phyloP scores from a whole-genome alignment of 2,888 invertebrate species.

The Campaea margaritaria region DNA sequence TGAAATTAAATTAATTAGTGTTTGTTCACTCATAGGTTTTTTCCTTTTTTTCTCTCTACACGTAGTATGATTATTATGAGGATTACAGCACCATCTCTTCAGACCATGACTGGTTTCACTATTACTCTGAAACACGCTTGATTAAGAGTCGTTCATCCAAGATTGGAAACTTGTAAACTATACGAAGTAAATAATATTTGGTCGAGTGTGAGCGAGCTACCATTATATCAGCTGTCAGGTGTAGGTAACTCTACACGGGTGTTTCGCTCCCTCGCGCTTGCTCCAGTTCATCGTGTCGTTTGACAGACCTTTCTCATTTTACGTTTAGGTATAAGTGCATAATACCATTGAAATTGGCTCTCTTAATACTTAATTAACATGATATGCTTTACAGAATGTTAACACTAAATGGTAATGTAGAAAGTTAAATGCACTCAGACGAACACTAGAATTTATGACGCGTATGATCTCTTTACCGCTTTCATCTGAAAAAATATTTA shows the following conservation, averaged over 20 bases:
- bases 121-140: background rate
- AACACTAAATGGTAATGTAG: slow-evolving; percentile 47
- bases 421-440: slow-evolving; percentile 50
- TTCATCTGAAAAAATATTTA: slow-evolving; percentile 45
- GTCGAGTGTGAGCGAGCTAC: slow-evolving; percentile 66
- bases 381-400: slow-evolving; percentile 36
- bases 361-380: slow-evolving; percentile 35
- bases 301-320: slow-evolving; percentile 83
- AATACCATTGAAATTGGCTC: slow-evolving; percentile 44
- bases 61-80: background rate
- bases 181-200: slow-evolving; percentile 66
- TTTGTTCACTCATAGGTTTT: background rate
- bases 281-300: slow-evolving; percentile 79
- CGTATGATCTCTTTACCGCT: slow-evolving; percentile 46
- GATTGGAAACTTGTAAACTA: slow-evolving; percentile 41
- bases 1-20: too few relatives aligned
- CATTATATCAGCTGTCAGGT: slow-evolving; percentile 77
- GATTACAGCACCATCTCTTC: background rate
- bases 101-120: background rate
- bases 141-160: slow-evolving; percentile 1
- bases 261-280: slow-evolving; percentile 79
- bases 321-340: slow-evolving; percentile 54
- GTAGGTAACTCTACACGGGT: slow-evolving; percentile 67
- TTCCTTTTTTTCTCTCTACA: background rate
- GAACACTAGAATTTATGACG: slow-evolving; percentile 48